Percentiles rank a stretch among this genome's conserved stretches.
Conservation (phyloP, 37 sponge, comb jelly and placozoan species). For the Ephydatia muelleri region DNA sequence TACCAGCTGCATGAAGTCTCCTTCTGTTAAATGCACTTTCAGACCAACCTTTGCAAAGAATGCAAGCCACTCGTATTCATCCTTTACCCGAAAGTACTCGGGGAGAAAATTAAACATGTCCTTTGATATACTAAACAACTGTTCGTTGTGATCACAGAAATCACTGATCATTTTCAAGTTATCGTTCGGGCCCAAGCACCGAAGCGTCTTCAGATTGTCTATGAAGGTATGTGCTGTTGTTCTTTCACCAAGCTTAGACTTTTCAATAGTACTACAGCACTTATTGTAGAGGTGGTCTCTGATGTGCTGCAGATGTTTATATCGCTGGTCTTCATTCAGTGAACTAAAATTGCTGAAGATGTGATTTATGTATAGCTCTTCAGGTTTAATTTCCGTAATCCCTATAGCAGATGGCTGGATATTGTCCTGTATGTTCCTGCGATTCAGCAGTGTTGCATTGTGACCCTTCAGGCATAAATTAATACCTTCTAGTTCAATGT, state of each 20-base stretch:
- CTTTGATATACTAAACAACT: constrained; percentile 15
- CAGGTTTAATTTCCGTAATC: not conserved
- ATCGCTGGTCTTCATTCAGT: constrained; percentile 37
- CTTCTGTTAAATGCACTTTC: not conserved
- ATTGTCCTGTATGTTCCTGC: constrained; percentile 10
- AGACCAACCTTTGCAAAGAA: constrained; percentile 42
- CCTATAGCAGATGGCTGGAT: constrained; percentile 4
- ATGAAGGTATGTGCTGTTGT: not conserved
- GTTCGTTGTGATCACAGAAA: constrained; percentile 35
- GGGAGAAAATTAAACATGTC: constrained; percentile 26
- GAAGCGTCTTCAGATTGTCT: not conserved
- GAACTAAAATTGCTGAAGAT: constrained; percentile 43
- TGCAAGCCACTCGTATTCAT: constrained; percentile 17
- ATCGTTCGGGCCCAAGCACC: constrained; percentile 36
- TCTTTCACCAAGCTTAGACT: not conserved
- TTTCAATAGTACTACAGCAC: not conserved
- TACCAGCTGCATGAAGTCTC: constrained; percentile 32
- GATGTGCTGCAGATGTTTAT: constrained; percentile 44
- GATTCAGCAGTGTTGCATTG: constrained; percentile 21
- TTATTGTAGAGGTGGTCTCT: constrained; percentile 19
- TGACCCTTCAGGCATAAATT: constrained; percentile 14
- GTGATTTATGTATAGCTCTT: constrained; percentile 24
- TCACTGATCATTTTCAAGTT: constrained; percentile 7
- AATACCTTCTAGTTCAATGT: constrained; percentile 9
- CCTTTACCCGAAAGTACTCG: not conserved